A percentile compares a stretch with the other conserved stretches of the same genome.
Conservation (phyloP, 2,888 invertebrate genomes). For the Flexamia atlantica region DNA sequence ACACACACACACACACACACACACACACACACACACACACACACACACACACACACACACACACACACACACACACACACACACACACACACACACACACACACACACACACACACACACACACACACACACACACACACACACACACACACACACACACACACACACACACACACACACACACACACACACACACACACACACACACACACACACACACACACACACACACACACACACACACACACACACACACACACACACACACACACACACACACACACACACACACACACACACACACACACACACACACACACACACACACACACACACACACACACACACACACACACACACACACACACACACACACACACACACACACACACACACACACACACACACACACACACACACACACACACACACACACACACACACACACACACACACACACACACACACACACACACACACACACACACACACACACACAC, state of each 20-base stretch:
- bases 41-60: constrained; percentile 52
- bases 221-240: constrained; percentile 52
- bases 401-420: constrained; percentile 34
- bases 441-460: constrained; percentile 34
- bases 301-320: constrained; percentile 34
- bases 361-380: constrained; percentile 34
- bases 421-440: constrained; percentile 34
- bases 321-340: constrained; percentile 34
- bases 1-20: constrained; percentile 6
- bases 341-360: constrained; percentile 34
- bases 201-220: constrained; percentile 52
- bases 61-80: constrained; percentile 52
- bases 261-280: constrained; percentile 34
- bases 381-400: constrained; percentile 34
- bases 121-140: constrained; percentile 52
- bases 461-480: constrained; percentile 34
- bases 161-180: constrained; percentile 52
- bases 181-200: constrained; percentile 52
- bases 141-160: constrained; percentile 52
- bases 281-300: constrained; percentile 34
- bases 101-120: constrained; percentile 52
- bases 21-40: constrained; percentile 50
- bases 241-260: constrained; percentile 46
- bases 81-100: constrained; percentile 52
- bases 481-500: constrained; percentile 34